A percentile compares a stretch with the other conserved stretches of the same genome.
phyloP scores from a whole-genome alignment of 2,888 invertebrate species.

The Serrognathus titanus region DNA sequence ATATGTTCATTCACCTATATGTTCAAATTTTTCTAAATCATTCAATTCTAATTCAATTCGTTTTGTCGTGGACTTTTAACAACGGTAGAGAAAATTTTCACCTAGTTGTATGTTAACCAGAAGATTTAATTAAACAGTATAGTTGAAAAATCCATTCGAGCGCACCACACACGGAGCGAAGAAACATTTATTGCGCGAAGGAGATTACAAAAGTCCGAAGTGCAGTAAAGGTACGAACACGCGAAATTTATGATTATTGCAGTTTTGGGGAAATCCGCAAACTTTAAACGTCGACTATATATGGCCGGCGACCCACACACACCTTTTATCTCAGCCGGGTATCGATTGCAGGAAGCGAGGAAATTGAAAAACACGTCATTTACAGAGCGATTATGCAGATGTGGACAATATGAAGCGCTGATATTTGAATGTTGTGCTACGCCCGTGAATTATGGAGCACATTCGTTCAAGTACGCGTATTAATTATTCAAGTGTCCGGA shows the following conservation, averaged over 20 bases:
- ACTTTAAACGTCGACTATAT: constrained; percentile 21
- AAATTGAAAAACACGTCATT: neutral
- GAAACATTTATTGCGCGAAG: constrained; percentile 25
- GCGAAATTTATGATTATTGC: constrained; percentile 37
- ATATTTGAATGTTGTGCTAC: too few species aligned
- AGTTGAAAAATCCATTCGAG: neutral
- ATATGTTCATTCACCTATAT: too few species aligned
- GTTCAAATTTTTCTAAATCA: too few species aligned
- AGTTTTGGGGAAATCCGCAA: constrained; percentile 30
- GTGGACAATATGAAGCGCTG: neutral
- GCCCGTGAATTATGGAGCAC: too few species aligned
- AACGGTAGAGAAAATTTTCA: too few species aligned
- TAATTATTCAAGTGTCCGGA: too few species aligned
- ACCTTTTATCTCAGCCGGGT: neutral
- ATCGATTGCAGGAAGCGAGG: neutral
- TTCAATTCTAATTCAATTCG: too few species aligned
- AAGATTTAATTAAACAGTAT: too few species aligned
- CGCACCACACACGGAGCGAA: neutral
- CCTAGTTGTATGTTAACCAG: too few species aligned
- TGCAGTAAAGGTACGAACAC: constrained; percentile 34
- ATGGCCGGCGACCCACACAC: neutral
- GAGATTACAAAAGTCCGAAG: constrained; percentile 36
- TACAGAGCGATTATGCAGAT: constrained; percentile 1
- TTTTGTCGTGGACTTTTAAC: too few species aligned
- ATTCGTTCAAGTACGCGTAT: too few species aligned